A percentile compares a stretch with the other conserved stretches of the same genome.
Conservation (phyloP, 2,113 vertebrate species). For the Poeciliopsis turrubarensis region DNA sequence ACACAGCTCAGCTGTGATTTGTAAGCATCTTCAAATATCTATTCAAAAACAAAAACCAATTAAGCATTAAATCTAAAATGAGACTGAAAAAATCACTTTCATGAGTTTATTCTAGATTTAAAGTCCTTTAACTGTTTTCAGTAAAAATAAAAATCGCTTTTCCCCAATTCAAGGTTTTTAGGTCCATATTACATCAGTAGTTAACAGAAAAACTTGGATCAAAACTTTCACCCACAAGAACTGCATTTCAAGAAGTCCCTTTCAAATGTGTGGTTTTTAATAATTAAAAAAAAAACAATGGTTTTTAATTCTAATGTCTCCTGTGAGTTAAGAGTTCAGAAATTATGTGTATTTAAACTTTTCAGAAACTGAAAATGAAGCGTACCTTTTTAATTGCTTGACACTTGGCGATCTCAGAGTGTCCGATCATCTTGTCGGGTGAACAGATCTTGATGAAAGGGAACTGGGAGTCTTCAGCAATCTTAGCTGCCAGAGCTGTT, state of each 20-base stretch:
- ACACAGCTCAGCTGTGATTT: constrained; percentile 98
- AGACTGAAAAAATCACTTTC: neutral
- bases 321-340: no score
- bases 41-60: constrained; percentile 10
- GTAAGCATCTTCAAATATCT: constrained; percentile 98
- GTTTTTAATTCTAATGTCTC: no score
- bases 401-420: constrained; percentile 96
- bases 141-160: no score
- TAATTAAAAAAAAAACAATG: neutral
- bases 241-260: no score
- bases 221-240: no score
- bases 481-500: constrained; percentile 93
- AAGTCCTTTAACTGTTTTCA: no score
- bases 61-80: neutral
- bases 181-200: no score
- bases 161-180: no score
- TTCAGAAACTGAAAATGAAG: no score
- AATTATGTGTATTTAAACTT: no score
- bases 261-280: no score
- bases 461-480: constrained; percentile 94
- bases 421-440: constrained; percentile 98
- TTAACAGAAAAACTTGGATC: no score
- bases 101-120: neutral
- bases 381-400: constrained; percentile 97
- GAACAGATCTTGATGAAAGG: constrained; percentile 99